Evolutionary conservation across 2,888 invertebrate species (phyloP).

Genomic region (Hedychridium roseum): DNA sequence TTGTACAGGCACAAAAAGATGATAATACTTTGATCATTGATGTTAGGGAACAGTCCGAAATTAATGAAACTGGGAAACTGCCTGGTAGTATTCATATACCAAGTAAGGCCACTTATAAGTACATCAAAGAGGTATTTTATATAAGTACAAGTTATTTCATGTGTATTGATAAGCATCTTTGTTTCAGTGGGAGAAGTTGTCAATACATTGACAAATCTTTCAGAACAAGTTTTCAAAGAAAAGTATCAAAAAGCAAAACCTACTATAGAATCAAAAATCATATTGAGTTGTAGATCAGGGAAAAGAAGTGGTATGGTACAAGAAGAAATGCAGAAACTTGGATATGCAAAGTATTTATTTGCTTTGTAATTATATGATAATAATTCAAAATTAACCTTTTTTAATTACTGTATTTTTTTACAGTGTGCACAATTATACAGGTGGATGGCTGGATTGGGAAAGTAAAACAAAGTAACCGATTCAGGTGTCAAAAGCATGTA

Average conservation of each 20-base stretch:
- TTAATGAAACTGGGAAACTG: constrained; percentile 74
- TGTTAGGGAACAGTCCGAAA: constrained; percentile 78
- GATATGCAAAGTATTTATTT: constrained; percentile 69
- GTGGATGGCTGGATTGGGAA: constrained; percentile 71
- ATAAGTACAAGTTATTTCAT: too few relatives aligned
- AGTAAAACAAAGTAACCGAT: constrained; percentile 40
- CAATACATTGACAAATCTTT: constrained; percentile 62
- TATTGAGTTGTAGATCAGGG: constrained; percentile 77
- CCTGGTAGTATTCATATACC: constrained; percentile 82
- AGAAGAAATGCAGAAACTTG: constrained; percentile 67
- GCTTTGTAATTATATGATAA: constrained; percentile 6
- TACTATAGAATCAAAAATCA: constrained; percentile 67
- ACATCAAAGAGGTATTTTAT: too few relatives aligned
- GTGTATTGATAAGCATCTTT: constrained; percentile 1
- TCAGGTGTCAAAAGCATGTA: too few relatives aligned
- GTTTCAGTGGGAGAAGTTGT: constrained; percentile 68
- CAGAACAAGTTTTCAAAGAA: constrained; percentile 67
- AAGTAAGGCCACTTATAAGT: too few relatives aligned
- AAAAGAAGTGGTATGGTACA: constrained; percentile 72
- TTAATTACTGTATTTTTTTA: constrained; percentile 44
- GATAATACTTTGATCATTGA: constrained; percentile 72
- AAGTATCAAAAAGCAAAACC: constrained; percentile 71
- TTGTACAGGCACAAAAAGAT: constrained; percentile 62
- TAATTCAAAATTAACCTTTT: background rate
- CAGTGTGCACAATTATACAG: constrained; percentile 69